phyloP scores from a whole-genome alignment of 2,797 vertebrate species.

The Ptychobarbus kaznakovi region DNA sequence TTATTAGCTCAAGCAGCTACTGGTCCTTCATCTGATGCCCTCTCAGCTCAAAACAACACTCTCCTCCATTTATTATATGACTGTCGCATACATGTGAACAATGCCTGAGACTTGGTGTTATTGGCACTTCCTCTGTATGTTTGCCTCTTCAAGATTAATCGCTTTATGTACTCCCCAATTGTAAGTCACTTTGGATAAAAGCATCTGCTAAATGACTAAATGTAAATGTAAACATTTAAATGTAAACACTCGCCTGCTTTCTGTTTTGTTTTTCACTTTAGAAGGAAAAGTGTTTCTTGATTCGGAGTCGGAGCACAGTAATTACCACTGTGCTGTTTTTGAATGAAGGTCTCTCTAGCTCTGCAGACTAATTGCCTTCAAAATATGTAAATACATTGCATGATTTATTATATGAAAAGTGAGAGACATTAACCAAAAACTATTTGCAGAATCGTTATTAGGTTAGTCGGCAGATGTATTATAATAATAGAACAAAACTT shows the following conservation, averaged over 20 bases:
- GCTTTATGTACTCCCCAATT: too few relatives aligned
- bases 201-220: too few relatives aligned
- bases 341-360: constrained; percentile 32
- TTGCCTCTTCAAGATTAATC: too few relatives aligned
- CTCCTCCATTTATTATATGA: constrained; percentile 33
- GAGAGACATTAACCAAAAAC: constrained; percentile 56
- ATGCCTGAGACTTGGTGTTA: too few relatives aligned
- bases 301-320: constrained; percentile 14
- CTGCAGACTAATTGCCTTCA: constrained; percentile 64
- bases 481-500: constrained; percentile 19
- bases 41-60: constrained; percentile 38
- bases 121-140: too few relatives aligned
- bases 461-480: constrained; percentile 29
- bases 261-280: constrained; percentile 10
- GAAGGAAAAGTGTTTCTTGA: constrained; percentile 5
- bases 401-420: constrained; percentile 65
- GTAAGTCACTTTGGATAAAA: too few relatives aligned
- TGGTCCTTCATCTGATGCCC: constrained; percentile 44
- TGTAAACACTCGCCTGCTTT: too few relatives aligned
- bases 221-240: too few relatives aligned
- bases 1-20: constrained; percentile 42
- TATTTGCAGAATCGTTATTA: constrained; percentile 49
- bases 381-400: constrained; percentile 65
- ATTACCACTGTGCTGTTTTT: constrained; percentile 33
- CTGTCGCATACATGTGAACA: constrained; percentile 8